Evolutionary conservation across 2,113 vertebrate species (phyloP), one percentile per base, ranked within the genome.

Genomic region (Prunella himalayana): DNA sequence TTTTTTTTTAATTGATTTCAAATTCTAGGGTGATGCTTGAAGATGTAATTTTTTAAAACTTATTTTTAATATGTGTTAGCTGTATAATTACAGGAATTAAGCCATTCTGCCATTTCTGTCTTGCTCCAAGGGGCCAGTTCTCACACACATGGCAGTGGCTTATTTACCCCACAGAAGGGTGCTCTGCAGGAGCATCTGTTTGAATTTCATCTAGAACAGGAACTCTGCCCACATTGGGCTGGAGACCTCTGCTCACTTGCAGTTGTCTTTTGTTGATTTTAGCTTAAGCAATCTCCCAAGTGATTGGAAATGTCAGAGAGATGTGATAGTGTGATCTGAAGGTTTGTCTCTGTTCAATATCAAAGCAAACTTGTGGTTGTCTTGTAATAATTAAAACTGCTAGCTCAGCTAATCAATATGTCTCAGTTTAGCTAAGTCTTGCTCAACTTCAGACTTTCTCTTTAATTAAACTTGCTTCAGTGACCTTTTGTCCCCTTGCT

Each of bases 381-480:
- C 64, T 73, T 70, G 63, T 86, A 81, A 88, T 83, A 95, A 96
- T 84, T 92, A 73, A 85, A 96, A 86, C 18, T 8, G 5, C 68
- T 60, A 66, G n/a, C 59, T 88, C 71, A 77, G 79, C n/a, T 93
- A 66, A 93, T 94, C 54, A 1, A 73, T 96, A 85, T 24, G 50
- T 86, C 75, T 93, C 49, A 64, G 56, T 81, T 94, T 66, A 78
- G 65, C 41, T 70, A 95, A 92, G n/a, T 85, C 61, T 50, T 91
- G 41, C 82, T 68, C 61, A 68, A 41, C 71, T 91, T 91, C 53
- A 94, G 82, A 61, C 31, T 80, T 92, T 68, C 30, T 87, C n/a
- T 91, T 85, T 82, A 88, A 92, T 91, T 90, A 92, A 95, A 92
- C 75, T 88, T 85, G 31, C 66, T 70, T 82, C n/a, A 20, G 50